Evolutionary conservation across 1,140 invertebrate genomes (phyloP), one percentile per base, ranked within the genome.

Genomic region (Stegodyphus mimosarum): DNA sequence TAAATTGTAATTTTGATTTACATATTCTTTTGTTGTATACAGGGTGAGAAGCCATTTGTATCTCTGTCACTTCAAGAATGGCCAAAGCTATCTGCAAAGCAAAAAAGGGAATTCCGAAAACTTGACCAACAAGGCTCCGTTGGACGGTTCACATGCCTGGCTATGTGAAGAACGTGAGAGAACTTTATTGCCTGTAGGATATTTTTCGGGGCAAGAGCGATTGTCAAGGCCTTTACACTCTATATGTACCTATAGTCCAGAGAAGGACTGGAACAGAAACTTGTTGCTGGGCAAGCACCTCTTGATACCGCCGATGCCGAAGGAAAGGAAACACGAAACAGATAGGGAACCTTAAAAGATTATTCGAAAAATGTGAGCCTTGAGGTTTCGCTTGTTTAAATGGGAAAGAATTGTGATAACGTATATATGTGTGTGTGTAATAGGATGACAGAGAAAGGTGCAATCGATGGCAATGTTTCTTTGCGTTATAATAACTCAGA

Each of bases 101-200:
- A 95, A 90, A 91, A 94, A 66, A 95, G 94, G 90, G 94, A 94
- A 13, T 93, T 95, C 89, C 91, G 92, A 73, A 90, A 93, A 49
- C 90, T 95, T 0, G 95, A 95, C 89, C 92, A 92, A 75, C 92
- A 92, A 86, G 93, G 93, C 33, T 95, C 88, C 91, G 91, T 77
- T 95, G 94, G 90, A 92, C 77, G 83, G 83, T 85, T 18, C 64
- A 74, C 13, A 85, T 85, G 83, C 74, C 74, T 5, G 63, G 53
- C 17, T 85, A 76, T 50, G 83, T 85, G 89, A 77, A 67, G n/a
- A 89, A 88, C 52, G 87, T 85, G 74, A 70, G 86, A 63, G 72
- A 86, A 50, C 74, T 83, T 87, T 73, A 87, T 85, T 94, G 93
- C 88, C 89, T 92, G 60, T 92, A 92, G 92, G 91, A 92, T 78